These are phyloP conservation scores for Crocallis elinguaria DNA, from an alignment of 2,888 invertebrate genomes.

Conservation along the genomic window DNA sequence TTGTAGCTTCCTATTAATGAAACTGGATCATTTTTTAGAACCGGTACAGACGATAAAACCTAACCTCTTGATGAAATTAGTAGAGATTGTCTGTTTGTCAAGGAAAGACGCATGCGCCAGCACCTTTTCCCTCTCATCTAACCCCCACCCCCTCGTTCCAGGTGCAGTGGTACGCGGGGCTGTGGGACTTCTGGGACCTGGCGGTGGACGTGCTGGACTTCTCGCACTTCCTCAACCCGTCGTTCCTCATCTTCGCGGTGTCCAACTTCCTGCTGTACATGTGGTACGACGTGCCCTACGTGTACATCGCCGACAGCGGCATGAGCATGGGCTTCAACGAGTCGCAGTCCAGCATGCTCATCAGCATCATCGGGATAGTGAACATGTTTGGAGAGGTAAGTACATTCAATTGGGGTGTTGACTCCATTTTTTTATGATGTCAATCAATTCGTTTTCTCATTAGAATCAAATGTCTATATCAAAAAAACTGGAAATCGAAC, in stretches of 20 bases:
- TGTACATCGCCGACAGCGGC: constrained; percentile 94
- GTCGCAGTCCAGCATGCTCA: constrained; percentile 91
- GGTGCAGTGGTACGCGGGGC: constrained; percentile 88
- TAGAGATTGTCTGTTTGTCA: too few relatives aligned
- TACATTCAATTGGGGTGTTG: not conserved
- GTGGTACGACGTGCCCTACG: constrained; percentile 97
- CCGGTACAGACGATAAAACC: too few relatives aligned
- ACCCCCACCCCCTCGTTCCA: constrained; percentile 46
- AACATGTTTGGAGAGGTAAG: constrained; percentile 95
- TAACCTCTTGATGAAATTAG: too few relatives aligned
- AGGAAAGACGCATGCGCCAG: too few relatives aligned
- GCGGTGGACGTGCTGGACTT: constrained; percentile 92
- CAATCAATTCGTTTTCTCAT: too few relatives aligned
- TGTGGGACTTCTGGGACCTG: constrained; percentile 92
- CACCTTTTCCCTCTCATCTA: not conserved
- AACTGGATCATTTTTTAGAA: too few relatives aligned
- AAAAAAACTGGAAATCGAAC: too few relatives aligned
- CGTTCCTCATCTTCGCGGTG: constrained; percentile 91
- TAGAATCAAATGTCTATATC: too few relatives aligned
- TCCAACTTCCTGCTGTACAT: constrained; percentile 96
- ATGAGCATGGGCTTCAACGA: constrained; percentile 89
- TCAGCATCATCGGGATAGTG: constrained; percentile 93
- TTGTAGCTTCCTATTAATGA: too few relatives aligned
- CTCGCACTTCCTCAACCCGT: constrained; percentile 90
- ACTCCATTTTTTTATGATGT: too few relatives aligned